A percentile compares a stretch with the other conserved stretches of the same genome.
Conservation (phyloP, 2,888 invertebrate species). For the Phlogophora meticulosa region DNA sequence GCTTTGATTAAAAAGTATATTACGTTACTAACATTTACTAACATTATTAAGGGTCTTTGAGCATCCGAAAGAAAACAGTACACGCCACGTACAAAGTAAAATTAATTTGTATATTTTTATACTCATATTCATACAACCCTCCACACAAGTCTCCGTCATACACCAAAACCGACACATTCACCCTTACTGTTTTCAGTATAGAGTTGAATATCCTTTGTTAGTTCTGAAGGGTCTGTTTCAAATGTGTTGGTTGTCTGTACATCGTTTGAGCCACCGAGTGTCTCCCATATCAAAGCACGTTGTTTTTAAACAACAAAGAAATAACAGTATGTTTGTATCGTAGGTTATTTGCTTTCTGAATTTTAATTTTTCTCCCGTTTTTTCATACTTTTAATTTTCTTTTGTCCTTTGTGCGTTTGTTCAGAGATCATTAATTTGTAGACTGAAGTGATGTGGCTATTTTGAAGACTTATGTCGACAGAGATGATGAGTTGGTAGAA, state of each 20-base stretch:
- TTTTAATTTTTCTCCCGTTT: conserved; percentile 62
- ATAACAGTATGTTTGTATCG: conserved; percentile 60
- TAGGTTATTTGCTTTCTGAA: conserved; percentile 67
- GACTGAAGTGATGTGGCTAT: conserved; percentile 17
- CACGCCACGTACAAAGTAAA: conserved; percentile 36
- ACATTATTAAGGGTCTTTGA: not conserved
- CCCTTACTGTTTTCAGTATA: accelerated
- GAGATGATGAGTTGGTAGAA: not conserved
- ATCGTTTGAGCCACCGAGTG: conserved; percentile 55
- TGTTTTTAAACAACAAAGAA: conserved; percentile 75
- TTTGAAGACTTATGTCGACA: not conserved
- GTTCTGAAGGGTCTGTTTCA: conserved; percentile 4
- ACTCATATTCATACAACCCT: conserved; percentile 34
- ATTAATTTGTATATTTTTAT: conserved; percentile 66
- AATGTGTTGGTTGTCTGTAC: conserved; percentile 29
- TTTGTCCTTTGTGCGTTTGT: conserved; percentile 43
- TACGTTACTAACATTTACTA: too few species aligned
- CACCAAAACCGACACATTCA: not conserved
- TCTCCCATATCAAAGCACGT: conserved; percentile 67
- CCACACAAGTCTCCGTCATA: not conserved
- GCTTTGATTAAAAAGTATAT: too few species aligned
- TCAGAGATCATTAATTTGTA: conserved; percentile 45
- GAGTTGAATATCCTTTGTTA: not conserved
- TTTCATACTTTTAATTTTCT: conserved; percentile 41
- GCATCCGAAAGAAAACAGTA: conserved; percentile 24